These are phyloP conservation scores for Hypotaenidia okinawae DNA, from an alignment of 2,797 vertebrate genomes.

Conservation along the genomic window DNA sequence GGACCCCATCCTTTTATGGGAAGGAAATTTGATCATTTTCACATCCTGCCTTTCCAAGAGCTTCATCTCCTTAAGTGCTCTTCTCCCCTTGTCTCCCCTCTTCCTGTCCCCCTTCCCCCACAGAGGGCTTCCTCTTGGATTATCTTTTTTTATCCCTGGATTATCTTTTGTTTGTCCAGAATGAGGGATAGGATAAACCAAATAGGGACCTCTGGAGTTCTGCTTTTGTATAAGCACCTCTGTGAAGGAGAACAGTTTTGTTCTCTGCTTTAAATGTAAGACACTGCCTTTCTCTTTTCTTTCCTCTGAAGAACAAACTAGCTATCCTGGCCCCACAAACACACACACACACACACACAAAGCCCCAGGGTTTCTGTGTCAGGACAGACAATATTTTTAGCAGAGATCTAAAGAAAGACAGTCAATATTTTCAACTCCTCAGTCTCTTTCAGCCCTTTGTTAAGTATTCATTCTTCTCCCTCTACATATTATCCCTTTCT, in stretches of 20 bases:
- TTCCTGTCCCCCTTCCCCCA: conserved; percentile 16
- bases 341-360: neutral
- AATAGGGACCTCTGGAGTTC: conserved; percentile 17
- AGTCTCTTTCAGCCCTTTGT: neutral
- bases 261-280: conserved; percentile 37
- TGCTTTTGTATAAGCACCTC: conserved; percentile 35
- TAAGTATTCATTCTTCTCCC: neutral
- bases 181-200: conserved; percentile 19
- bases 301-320: conserved; percentile 46
- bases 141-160: conserved; percentile 46
- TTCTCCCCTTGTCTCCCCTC: conserved; percentile 21
- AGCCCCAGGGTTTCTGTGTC: neutral
- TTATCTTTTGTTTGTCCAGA: conserved; percentile 59
- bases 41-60: conserved; percentile 74
- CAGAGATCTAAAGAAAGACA: neutral
- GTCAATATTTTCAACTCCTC: neutral
- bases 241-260: conserved; percentile 14
- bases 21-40: conserved; percentile 76
- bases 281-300: conserved; percentile 63
- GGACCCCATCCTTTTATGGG: conserved; percentile 68
- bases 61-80: conserved; percentile 60
- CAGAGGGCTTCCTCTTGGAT: conserved; percentile 16
- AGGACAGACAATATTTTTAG: conserved; percentile 29
- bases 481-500: neutral
- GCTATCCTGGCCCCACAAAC: neutral